Evolutionary conservation across 2,113 vertebrate species (phyloP), one percentile per base, ranked within the genome.

Genomic region (Rhinichthys klamathensis): DNA sequence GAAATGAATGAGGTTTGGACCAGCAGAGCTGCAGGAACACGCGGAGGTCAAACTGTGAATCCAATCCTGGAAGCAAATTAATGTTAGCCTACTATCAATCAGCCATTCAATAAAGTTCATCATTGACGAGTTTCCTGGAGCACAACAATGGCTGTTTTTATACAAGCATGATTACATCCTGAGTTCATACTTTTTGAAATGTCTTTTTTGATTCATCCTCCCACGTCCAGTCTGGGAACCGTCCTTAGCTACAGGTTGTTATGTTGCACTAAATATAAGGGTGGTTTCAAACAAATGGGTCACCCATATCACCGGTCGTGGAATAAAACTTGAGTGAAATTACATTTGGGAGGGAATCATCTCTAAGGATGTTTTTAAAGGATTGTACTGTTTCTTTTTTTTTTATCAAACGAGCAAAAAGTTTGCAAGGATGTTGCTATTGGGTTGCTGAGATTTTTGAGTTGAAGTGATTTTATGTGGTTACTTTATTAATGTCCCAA

Each of bases 61-160:
- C 78, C 49, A 84, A 76, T 63, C 21, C 11, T 82, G 65, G 67
- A 65, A 87, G 78, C 61, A 65, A 76, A 85, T 87, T 76, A 69
- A 88, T 51, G 76, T 60, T 76, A 88, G 41, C 79, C 73, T 44
- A 51, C 61, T 18, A 76, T 84, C 58, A 76, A 76, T 76, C 72
- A 84, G 56, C 72, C 27, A 85, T 87, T 87, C 70, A 87, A 58
- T 85, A 85, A 70, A 32, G 41, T 88, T 70, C 18, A 12, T 41
- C 18, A 60, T 25, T 83, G 80, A 88, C 65, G 77, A 74, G 61
- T 27, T 35, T 35, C 74, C 77, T 61, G 35, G 46, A 75, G 73
- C 67, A 72, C 73, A 76, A 85, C 54, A 78, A 44, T 72, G 41
- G 30, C 25, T 41, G 38, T 83, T 82, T 76, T 77, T 85, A 69